Conservation (phyloP, 1,140 invertebrate genomes). For the Aphis gossypii region DNA sequence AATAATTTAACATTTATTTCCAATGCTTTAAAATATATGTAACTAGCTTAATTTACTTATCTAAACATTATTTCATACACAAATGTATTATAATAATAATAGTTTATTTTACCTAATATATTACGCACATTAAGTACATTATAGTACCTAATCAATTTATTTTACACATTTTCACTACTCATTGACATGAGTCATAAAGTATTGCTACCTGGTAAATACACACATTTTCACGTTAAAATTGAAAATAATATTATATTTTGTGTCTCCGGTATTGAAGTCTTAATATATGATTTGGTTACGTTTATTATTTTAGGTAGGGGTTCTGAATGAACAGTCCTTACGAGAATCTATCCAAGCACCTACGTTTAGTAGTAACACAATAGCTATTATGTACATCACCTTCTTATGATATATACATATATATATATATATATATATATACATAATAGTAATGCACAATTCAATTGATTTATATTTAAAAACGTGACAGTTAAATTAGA, state of each 20-base stretch:
- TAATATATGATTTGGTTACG: not conserved
- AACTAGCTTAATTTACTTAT: no score
- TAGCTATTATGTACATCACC: not conserved
- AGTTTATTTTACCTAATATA: not conserved
- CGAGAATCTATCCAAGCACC: not conserved
- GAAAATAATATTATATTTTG: not conserved
- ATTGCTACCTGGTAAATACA: not conserved
- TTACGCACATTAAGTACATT: not conserved
- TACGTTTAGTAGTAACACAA: not conserved
- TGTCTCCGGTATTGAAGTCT: not conserved
- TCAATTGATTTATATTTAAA: not conserved
- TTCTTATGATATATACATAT: not conserved
- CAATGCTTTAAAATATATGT: not conserved
- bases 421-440: not conserved
- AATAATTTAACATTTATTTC: not conserved
- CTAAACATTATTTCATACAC: no score
- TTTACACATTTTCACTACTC: not conserved
- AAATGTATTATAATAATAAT: no score
- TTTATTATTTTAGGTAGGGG: not conserved
- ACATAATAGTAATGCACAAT: not conserved
- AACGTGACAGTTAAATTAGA: no score
- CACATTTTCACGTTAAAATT: not conserved
- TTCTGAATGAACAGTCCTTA: not conserved
- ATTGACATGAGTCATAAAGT: not conserved
- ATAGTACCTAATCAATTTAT: not conserved